Base-by-base conservation (phyloP, 2,113 vertebrate genomes). In the human (Homo sapiens) region DNA sequence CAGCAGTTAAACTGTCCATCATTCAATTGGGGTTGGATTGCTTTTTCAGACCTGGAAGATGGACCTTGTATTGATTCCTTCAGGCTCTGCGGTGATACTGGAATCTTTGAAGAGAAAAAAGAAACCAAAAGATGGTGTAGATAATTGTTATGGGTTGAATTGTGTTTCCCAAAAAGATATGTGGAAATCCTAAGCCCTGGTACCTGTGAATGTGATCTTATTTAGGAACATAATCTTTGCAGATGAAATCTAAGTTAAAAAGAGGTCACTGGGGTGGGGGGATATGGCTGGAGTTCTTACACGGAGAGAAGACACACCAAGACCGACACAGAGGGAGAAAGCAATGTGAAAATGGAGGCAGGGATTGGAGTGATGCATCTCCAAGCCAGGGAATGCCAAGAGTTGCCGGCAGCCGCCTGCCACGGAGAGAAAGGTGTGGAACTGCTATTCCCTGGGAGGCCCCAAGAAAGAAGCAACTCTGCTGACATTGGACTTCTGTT, bases 281-380 rank as follows among this genome's bases (percentile, higher is more conserved):
- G 10, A 30, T n/a, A 10, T 13, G 57, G 16, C 22, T 5, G 8
- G 43, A 35, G 59, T 66, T 20, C 25, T 48, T n/a, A 13, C 3
- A 32, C 6, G 81, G 48, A 73, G n/a, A 75, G 18, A 50, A 40
- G 25, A 82, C 48, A 18, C 0, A 22, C 17, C 4, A 82, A 52
- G 7, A 68, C 18, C 27, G 8, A 68, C 59, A 38, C 13, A 48
- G 45, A 27, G 55, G 32, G 59, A 48, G 30, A 35, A 3, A 0
- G 7, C 25, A 22, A 1, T 0, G 18, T 22, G 50, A n/a, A 40
- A 61, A 30, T 0, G 8, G 40, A 68, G n/a, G n/a, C 40, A 2
- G 57, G 50, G 17, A 8, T 0, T 6, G 25, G 78, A 59, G 59
- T 22, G 45, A 40, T 0, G 2, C 8, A 0, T 27, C 17, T 17